Percentiles rank a stretch among this genome's conserved stretches.
phyloP scores from a whole-genome alignment of 2,113 vertebrate genomes.

The Balaeniceps rex region DNA sequence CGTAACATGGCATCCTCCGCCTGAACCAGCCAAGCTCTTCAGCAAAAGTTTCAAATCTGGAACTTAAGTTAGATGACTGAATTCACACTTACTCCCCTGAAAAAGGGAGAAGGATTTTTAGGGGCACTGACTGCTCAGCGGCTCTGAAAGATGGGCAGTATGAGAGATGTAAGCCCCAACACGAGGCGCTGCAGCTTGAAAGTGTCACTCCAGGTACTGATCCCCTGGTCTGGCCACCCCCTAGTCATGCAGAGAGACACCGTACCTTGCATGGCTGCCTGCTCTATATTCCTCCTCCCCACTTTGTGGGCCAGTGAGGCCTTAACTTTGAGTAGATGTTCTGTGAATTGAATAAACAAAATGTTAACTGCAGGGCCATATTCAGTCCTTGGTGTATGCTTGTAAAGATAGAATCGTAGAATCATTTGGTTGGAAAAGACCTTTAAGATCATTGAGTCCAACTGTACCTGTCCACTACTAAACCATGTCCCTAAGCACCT shows the following conservation, averaged over 20 bases:
- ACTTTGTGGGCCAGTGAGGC: neutral
- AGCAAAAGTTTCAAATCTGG: neutral
- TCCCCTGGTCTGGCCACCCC: neutral
- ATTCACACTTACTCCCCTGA: neutral
- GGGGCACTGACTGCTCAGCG: neutral
- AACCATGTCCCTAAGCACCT: no score
- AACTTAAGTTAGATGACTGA: neutral
- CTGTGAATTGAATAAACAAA: neutral
- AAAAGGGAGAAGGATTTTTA: neutral
- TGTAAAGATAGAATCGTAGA: neutral
- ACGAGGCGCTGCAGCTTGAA: rapidly evolving
- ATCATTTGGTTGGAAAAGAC: no score
- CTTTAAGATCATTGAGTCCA: no score
- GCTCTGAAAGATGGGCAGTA: neutral
- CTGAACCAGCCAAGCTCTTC: neutral
- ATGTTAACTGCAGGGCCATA: neutral
- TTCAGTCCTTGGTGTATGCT: neutral
- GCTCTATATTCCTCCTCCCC: neutral
- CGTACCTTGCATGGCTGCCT: neutral
- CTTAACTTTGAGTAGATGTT: neutral
- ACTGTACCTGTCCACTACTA: no score
- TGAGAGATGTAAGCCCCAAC: neutral
- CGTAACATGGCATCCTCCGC: neutral
- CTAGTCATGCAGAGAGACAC: neutral
- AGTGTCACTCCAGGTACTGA: neutral